phyloP scores from a whole-genome alignment of 1,140 invertebrate genomes.

The Batillaria attramentaria region DNA sequence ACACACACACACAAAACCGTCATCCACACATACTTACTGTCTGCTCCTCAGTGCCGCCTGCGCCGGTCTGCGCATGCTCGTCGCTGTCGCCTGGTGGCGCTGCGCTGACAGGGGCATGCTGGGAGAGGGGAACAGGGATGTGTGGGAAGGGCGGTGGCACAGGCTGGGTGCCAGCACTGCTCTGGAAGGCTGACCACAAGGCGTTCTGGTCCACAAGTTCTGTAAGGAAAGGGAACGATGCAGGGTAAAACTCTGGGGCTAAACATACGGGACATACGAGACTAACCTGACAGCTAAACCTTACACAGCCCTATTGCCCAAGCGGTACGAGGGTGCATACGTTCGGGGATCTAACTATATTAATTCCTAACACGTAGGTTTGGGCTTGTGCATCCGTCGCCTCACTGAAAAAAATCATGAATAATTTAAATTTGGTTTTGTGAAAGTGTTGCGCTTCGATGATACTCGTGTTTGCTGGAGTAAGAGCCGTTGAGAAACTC shows the following conservation, averaged over 20 bases:
- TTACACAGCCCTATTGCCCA: too few species aligned
- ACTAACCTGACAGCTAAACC: too few species aligned
- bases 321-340: too few species aligned
- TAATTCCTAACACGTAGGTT: too few species aligned
- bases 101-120: conserved; percentile 21
- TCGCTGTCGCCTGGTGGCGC: neutral
- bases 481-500: too few species aligned
- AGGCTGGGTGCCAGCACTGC: conserved; percentile 20
- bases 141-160: conserved; percentile 11
- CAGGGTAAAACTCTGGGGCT: neutral
- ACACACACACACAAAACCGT: neutral
- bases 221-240: neutral
- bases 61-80: neutral
- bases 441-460: too few species aligned
- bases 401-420: too few species aligned
- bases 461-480: too few species aligned
- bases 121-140: conserved; percentile 14
- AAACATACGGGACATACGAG: too few species aligned
- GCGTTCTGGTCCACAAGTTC: conserved; percentile 23
- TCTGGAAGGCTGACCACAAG: conserved; percentile 18
- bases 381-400: too few species aligned
- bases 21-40: neutral
- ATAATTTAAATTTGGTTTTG: too few species aligned
- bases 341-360: too few species aligned
- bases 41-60: neutral